phyloP scores from a whole-genome alignment of 2,797 vertebrate genomes.

The Zalophus californianus region DNA sequence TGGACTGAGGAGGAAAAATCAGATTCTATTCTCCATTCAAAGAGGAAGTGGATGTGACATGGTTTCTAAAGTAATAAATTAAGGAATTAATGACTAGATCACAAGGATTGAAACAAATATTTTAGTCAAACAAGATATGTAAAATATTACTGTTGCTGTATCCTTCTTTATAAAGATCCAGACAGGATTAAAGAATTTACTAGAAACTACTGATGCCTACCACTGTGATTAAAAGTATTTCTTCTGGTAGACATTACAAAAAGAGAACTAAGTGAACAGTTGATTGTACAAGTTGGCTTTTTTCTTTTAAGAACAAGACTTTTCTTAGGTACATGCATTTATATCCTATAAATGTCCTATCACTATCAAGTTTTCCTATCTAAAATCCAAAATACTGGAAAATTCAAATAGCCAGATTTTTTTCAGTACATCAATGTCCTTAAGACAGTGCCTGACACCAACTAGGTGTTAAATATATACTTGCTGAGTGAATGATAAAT shows the following conservation, averaged over 20 bases:
- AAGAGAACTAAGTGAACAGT: constrained; percentile 21
- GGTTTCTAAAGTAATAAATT: constrained; percentile 65
- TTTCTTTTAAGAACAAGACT: constrained; percentile 29
- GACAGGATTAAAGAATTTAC: constrained; percentile 67
- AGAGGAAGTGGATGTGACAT: background rate
- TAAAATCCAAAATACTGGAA: constrained; percentile 5
- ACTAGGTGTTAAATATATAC: background rate
- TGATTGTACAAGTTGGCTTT: background rate
- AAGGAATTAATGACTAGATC: constrained; percentile 60
- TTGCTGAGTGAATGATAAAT: constrained; percentile 8
- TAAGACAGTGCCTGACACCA: background rate
- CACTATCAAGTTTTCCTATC: background rate
- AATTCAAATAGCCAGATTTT: constrained; percentile 1
- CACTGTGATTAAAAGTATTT: constrained; percentile 23
- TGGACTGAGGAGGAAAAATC: constrained; percentile 56
- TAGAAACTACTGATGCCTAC: background rate
- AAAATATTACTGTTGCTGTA: constrained; percentile 57
- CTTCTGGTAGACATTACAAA: constrained; percentile 1
- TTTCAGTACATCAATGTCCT: background rate
- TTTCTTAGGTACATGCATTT: constrained; percentile 41
- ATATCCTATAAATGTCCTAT: background rate
- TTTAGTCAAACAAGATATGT: constrained; percentile 50
- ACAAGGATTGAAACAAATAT: background rate
- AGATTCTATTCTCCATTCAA: constrained; percentile 22
- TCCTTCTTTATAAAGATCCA: constrained; percentile 46